Evolutionary conservation across 2,113 vertebrate genomes (phyloP).

Genomic region (Tyto alba): DNA sequence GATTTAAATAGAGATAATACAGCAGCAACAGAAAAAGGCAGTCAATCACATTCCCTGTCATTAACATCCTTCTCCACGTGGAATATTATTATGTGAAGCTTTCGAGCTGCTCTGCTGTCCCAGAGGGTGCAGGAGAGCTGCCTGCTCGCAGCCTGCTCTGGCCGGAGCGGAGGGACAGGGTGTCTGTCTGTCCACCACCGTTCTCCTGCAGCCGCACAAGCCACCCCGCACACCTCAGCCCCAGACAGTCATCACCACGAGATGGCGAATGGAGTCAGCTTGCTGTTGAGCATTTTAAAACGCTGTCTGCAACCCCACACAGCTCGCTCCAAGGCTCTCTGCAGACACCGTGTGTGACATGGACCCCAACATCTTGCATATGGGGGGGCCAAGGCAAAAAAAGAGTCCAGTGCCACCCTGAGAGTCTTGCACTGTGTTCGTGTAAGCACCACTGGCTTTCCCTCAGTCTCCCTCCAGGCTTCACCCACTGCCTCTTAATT

Average conservation of each 20-base stretch:
- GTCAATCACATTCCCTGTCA: neutral
- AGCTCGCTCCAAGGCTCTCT: neutral
- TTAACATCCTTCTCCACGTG: neutral
- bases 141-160: neutral
- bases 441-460: neutral
- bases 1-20: conserved; percentile 1
- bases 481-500: neutral
- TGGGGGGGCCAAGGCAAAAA: neutral
- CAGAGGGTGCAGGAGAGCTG: fast-evolving
- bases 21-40: neutral
- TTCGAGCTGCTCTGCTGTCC: neutral
- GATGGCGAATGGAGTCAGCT: neutral
- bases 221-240: neutral
- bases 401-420: fast-evolving
- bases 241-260: neutral
- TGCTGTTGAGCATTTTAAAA: neutral
- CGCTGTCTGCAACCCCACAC: neutral
- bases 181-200: neutral
- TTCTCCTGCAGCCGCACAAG: neutral
- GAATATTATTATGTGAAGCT: neutral
- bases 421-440: neutral
- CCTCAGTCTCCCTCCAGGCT: neutral
- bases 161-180: fast-evolving
- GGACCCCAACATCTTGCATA: fast-evolving
- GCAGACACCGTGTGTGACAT: neutral